A percentile compares a stretch with the other conserved stretches of the same genome.
Conservation (phyloP, 2,113 vertebrate genomes). For the Hemiscyllium ocellatum region DNA sequence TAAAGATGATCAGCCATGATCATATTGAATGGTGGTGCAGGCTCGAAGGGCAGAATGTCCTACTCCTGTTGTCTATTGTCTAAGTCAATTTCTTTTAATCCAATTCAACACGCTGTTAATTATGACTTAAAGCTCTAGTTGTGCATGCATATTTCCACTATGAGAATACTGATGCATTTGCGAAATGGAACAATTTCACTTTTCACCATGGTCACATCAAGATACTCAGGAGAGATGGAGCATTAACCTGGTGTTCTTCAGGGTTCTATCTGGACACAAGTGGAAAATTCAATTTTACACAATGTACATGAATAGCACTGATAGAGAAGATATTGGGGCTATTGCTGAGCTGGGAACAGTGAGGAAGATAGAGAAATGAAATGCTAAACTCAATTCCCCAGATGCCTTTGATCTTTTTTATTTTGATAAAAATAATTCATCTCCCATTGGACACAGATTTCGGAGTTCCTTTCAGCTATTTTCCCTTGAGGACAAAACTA, state of each 20-base stretch:
- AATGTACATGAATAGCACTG: background rate
- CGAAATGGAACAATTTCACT: conserved; percentile 2
- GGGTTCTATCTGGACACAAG: background rate
- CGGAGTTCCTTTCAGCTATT: background rate
- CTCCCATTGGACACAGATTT: background rate
- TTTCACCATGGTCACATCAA: background rate
- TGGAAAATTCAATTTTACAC: background rate
- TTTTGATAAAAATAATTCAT: conserved; percentile 1
- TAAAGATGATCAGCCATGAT: too few relatives aligned
- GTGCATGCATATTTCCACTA: background rate
- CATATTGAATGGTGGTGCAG: too few relatives aligned
- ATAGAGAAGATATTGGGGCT: background rate
- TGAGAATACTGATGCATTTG: background rate
- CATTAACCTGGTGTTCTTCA: background rate
- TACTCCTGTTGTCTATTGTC: too few relatives aligned
- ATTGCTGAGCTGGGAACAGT: background rate
- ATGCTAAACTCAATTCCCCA: background rate
- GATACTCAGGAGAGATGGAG: background rate
- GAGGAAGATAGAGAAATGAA: background rate
- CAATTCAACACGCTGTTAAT: background rate
- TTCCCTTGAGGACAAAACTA: background rate
- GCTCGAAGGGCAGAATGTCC: too few relatives aligned
- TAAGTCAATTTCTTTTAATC: background rate
- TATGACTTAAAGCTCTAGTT: background rate
- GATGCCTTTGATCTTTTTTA: background rate